Conservation (phyloP, 2,797 vertebrate species). For the Poeciliopsis turneri region DNA sequence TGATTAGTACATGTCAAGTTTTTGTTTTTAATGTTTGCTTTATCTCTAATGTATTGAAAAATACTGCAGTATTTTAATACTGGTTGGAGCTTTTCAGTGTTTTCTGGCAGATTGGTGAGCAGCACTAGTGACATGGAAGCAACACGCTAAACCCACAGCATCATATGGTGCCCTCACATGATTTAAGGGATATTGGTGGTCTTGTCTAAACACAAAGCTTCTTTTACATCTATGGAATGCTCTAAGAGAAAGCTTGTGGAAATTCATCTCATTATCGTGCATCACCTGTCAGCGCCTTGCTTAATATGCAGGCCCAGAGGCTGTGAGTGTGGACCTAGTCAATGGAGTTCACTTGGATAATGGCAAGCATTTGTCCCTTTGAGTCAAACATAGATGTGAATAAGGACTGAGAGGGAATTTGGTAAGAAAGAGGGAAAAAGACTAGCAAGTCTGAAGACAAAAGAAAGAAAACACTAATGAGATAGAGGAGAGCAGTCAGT, state of each 20-base stretch:
- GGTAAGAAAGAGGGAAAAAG: conserved; percentile 30
- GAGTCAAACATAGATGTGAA: conserved; percentile 48
- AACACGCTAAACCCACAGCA: too few relatives aligned
- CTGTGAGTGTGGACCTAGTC: conserved; percentile 51
- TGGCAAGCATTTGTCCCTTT: conserved; percentile 61
- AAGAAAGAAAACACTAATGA: conserved; percentile 62
- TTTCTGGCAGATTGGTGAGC: background rate
- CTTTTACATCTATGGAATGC: conserved; percentile 32
- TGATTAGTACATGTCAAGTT: background rate
- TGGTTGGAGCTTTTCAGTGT: background rate
- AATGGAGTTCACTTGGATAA: conserved; percentile 59
- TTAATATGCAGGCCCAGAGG: conserved; percentile 54
- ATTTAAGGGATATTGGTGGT: too few relatives aligned
- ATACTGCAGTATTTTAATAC: background rate
- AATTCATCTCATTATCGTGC: conserved; percentile 67
- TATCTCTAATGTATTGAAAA: background rate
- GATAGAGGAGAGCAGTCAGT: conserved; percentile 69
- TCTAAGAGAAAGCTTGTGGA: conserved; percentile 44
- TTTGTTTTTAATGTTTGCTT: background rate
- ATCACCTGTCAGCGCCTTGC: conserved; percentile 56
- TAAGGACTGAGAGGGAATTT: conserved; percentile 39
- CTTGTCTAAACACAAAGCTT: too few relatives aligned
- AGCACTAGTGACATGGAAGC: background rate
- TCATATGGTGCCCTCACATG: too few relatives aligned
- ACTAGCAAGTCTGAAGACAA: conserved; percentile 23